phyloP scores from a whole-genome alignment of 2,888 invertebrate genomes.

The Noctuana brunneofusca region DNA sequence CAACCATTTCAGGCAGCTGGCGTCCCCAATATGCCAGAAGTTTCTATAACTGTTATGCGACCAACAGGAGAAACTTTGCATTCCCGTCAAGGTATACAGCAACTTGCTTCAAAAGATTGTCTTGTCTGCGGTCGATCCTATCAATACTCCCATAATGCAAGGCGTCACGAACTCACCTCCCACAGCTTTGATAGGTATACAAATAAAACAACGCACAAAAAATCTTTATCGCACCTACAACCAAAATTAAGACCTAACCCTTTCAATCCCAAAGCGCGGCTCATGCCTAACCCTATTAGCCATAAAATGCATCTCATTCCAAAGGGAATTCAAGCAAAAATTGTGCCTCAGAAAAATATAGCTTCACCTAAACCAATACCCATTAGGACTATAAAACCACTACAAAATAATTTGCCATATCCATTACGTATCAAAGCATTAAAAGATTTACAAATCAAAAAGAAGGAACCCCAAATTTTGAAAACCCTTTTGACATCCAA shows the following conservation, averaged over 20 bases:
- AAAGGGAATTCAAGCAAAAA: constrained; percentile 60
- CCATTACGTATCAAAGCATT: constrained; percentile 77
- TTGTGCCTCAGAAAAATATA: constrained; percentile 57
- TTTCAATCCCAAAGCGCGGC: constrained; percentile 75
- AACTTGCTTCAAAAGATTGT: constrained; percentile 78
- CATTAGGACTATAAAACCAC: constrained; percentile 59
- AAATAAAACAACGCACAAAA: constrained; percentile 69
- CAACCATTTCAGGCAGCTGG: constrained; percentile 47
- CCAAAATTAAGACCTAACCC: constrained; percentile 77
- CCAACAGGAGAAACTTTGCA: constrained; percentile 72
- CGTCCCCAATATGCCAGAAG: constrained; percentile 71
- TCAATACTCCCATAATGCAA: constrained; percentile 78
- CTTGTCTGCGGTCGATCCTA: constrained; percentile 77
- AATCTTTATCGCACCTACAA: constrained; percentile 58
- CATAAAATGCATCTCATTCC: constrained; percentile 72
- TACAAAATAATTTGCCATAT: constrained; percentile 72
- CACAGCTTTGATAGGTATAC: constrained; percentile 79
- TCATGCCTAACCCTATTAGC: constrained; percentile 77
- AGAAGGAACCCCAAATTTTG: constrained; percentile 78
- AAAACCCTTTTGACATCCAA: constrained; percentile 75
- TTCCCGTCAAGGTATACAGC: constrained; percentile 74
- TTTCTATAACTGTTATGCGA: constrained; percentile 77
- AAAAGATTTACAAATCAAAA: constrained; percentile 78
- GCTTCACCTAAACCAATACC: constrained; percentile 71
- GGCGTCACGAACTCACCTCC: constrained; percentile 75